Conservation (phyloP, 2,888 invertebrate species). For the Eilema caniola region DNA sequence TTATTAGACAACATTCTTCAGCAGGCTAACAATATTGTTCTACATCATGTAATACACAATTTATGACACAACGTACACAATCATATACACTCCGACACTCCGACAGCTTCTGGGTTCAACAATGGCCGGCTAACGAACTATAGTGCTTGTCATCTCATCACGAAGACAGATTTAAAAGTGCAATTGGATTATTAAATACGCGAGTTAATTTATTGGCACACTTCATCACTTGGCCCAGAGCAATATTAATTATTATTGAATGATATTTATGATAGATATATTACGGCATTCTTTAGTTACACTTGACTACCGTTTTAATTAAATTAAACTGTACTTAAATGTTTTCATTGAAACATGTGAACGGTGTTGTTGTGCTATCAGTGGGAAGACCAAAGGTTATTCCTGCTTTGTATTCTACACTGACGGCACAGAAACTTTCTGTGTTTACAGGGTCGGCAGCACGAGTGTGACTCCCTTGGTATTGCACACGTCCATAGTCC, state of each 20-base stretch:
- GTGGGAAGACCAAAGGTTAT: no score
- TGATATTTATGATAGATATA: not conserved
- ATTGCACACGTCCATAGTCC: no score
- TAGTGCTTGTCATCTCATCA: slow-evolving; percentile 7
- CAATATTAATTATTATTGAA: slow-evolving; percentile 10
- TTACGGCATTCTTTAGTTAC: not conserved
- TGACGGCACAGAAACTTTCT: no score
- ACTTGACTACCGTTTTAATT: not conserved
- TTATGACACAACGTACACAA: not conserved
- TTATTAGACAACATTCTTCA: not conserved
- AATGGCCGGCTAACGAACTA: slow-evolving; percentile 14
- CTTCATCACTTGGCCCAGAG: not conserved
- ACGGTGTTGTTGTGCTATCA: no score
- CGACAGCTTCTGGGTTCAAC: not conserved
- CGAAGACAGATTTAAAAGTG: not conserved
- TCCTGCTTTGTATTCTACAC: no score
- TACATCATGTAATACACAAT: slow-evolving; percentile 3
- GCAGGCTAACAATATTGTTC: not conserved
- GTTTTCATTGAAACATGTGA: not conserved
- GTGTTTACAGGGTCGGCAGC: no score
- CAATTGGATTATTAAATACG: not conserved
- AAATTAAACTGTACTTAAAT: not conserved
- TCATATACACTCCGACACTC: not conserved
- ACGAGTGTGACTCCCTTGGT: no score
- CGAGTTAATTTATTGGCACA: slow-evolving; percentile 12